phyloP scores from a whole-genome alignment of 2,113 vertebrate genomes.

The Triplophysa siluroides region DNA sequence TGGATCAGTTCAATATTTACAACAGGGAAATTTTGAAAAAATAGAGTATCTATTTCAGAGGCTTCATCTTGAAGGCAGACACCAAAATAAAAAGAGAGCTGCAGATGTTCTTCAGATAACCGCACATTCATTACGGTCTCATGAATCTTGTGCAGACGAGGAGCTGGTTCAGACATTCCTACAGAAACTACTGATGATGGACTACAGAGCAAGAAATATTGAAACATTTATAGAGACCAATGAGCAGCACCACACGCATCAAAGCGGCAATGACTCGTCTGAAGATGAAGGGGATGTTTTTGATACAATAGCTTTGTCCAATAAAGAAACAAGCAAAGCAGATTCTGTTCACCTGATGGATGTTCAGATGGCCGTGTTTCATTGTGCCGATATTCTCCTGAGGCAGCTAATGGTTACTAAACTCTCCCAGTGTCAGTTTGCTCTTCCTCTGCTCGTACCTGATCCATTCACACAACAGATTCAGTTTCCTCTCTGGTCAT shows the following conservation, averaged over 20 bases:
- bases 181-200: conserved; percentile 3
- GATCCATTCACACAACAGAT: conserved; percentile 58
- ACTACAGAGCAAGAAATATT: conserved; percentile 9
- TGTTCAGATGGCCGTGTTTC: conserved; percentile 76
- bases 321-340: too few species aligned
- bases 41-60: not conserved
- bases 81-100: not conserved
- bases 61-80: not conserved
- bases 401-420: conserved; percentile 72
- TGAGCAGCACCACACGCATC: not conserved
- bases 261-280: not conserved
- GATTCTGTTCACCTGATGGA: conserved; percentile 71
- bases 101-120: not conserved
- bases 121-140: not conserved
- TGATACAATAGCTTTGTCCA: not conserved
- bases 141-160: not conserved
- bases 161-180: not conserved
- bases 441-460: conserved; percentile 75
- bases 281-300: not conserved
- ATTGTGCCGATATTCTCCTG: conserved; percentile 73
- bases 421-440: conserved; percentile 76
- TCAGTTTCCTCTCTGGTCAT: conserved; percentile 73
- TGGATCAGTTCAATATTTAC: too few species aligned
- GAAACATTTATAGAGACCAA: not conserved
- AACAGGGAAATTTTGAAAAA: too few species aligned